phyloP scores from a whole-genome alignment of 1,140 invertebrate species.

The Orchesella cincta region DNA sequence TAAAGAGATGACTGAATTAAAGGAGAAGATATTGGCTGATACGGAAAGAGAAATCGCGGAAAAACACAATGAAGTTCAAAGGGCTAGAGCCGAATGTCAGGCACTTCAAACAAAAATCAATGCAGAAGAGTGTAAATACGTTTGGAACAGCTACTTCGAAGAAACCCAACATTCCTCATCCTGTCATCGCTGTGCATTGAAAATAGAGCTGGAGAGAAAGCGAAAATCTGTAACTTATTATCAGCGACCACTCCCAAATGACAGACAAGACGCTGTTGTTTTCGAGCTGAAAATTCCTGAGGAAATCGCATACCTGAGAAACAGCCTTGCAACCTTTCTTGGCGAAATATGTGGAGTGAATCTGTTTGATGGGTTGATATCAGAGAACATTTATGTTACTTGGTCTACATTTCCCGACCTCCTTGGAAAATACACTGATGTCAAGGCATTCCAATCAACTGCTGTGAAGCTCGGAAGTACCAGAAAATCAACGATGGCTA shows the following conservation, averaged over 20 bases:
- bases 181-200: neutral
- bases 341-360: neutral
- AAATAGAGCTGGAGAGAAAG: neutral
- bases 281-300: constrained; percentile 35
- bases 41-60: neutral
- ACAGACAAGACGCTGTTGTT: constrained; percentile 32
- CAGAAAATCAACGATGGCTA: neutral
- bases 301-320: constrained; percentile 15
- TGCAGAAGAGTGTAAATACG: neutral
- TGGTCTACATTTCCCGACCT: neutral
- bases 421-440: neutral
- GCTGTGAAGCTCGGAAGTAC: neutral
- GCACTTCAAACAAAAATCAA: neutral
- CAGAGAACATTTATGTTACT: neutral
- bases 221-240: constrained; percentile 10
- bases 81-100: neutral
- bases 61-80: neutral
- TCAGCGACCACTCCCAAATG: constrained; percentile 8
- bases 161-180: neutral
- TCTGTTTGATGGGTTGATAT: neutral
- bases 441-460: neutral
- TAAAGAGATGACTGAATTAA: neutral
- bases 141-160: neutral
- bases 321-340: neutral
- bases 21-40: neutral